These are phyloP conservation scores for Chironomus tepperi DNA, from an alignment of 1,140 invertebrate genomes.

Conservation along the genomic window DNA sequence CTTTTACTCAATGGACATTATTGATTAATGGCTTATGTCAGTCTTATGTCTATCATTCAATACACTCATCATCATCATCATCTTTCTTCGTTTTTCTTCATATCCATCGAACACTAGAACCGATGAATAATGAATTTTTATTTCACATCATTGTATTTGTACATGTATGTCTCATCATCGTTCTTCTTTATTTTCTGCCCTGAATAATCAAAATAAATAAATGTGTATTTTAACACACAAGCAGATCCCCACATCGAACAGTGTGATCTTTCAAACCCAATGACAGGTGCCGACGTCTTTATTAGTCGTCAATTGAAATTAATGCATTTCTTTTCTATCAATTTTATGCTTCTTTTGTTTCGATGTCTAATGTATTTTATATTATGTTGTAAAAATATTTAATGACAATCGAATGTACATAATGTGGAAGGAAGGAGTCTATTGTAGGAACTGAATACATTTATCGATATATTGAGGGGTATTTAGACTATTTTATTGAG, in stretches of 20 bases:
- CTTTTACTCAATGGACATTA: slow-evolving; percentile 6
- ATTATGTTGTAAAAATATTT: too few relatives aligned
- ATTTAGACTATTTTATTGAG: too few relatives aligned
- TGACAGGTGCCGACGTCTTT: slow-evolving; percentile 11
- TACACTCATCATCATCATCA: slow-evolving; percentile 10
- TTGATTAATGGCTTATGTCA: slow-evolving; percentile 13
- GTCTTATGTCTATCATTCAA: slow-evolving; percentile 4
- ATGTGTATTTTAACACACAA: background rate
- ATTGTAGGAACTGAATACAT: too few relatives aligned
- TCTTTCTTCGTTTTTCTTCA: background rate
- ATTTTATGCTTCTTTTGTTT: slow-evolving; percentile 5
- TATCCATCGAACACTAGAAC: background rate
- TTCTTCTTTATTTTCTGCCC: background rate
- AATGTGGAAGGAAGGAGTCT: too few relatives aligned
- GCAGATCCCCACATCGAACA: background rate
- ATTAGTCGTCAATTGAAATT: slow-evolving; percentile 14
- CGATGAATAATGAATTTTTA: slow-evolving; percentile 9
- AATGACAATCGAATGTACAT: too few relatives aligned
- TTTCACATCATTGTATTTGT: background rate
- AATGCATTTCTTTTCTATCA: background rate
- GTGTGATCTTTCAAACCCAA: slow-evolving; percentile 11
- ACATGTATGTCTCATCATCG: background rate
- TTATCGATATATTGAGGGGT: too few relatives aligned
- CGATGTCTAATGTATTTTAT: too few relatives aligned
- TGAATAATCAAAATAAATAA: background rate